Evolutionary conservation across 2,888 invertebrate genomes (phyloP).

Genomic region (Clepsis dumicolana): DNA sequence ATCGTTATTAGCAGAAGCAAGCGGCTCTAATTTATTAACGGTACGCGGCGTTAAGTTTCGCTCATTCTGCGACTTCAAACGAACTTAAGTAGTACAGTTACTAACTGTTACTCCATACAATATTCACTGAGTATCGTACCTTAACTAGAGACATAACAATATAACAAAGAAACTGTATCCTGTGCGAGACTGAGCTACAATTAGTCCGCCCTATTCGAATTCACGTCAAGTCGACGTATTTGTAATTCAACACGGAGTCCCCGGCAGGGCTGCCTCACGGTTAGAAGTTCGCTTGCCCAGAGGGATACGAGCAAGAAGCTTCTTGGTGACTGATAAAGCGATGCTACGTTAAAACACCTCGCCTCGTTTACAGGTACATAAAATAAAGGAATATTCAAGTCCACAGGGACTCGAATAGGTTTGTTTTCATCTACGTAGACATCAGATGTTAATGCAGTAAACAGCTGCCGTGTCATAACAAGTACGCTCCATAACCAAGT

Average conservation of each 20-base stretch:
- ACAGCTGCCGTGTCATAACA: conserved; percentile 19
- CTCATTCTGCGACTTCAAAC: conserved; percentile 37
- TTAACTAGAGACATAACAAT: conserved; percentile 52
- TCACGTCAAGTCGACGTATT: conserved; percentile 80
- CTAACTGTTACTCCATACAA: conserved; percentile 43
- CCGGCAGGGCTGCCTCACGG: conserved; percentile 47
- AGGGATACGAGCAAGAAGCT: conserved; percentile 31
- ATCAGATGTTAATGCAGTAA: conserved; percentile 22
- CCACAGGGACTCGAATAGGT: conserved; percentile 10
- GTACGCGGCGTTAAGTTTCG: conserved; percentile 23
- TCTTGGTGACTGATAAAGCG: conserved; percentile 34
- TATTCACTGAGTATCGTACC: conserved; percentile 49
- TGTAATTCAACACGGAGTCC: conserved; percentile 82
- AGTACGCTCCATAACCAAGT: neutral
- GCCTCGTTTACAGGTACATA: conserved; percentile 25
- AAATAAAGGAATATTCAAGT: conserved; percentile 19
- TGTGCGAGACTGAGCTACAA: conserved; percentile 56
- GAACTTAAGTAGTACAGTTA: conserved; percentile 38
- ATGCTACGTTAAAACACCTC: conserved; percentile 22
- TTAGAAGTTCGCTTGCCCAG: conserved; percentile 28
- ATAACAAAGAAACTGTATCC: conserved; percentile 65
- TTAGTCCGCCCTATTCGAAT: conserved; percentile 75
- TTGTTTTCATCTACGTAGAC: conserved; percentile 16
- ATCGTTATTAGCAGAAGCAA: conserved; percentile 37
- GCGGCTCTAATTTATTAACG: conserved; percentile 33